These are phyloP conservation scores for Tortrix viridana DNA, from an alignment of 2,888 invertebrate genomes.

Conservation along the genomic window DNA sequence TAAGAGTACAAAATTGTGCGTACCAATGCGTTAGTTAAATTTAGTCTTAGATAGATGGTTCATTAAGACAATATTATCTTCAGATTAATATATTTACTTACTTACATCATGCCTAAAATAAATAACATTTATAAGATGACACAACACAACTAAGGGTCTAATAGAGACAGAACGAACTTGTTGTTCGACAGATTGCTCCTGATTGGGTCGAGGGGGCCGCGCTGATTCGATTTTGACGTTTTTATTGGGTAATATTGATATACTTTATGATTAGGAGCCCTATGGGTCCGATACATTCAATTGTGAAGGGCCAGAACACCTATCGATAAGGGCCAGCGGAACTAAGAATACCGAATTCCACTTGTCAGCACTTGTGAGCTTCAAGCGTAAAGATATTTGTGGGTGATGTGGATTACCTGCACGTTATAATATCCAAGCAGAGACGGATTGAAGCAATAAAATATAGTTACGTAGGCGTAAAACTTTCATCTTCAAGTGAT, in stretches of 20 bases:
- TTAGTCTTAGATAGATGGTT: too few species aligned
- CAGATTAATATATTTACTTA: not conserved
- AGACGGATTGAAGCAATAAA: too few species aligned
- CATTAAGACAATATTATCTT: too few species aligned
- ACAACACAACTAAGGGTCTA: conserved; percentile 37
- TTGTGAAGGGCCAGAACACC: conserved; percentile 55
- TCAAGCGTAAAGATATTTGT: not conserved
- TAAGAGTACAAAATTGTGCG: too few species aligned
- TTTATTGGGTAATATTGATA: conserved; percentile 79
- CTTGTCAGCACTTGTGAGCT: conserved; percentile 13
- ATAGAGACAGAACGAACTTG: conserved; percentile 36
- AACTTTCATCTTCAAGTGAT: conserved; percentile 21
- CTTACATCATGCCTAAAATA: not conserved
- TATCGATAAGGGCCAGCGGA: conserved; percentile 23
- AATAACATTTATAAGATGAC: not conserved
- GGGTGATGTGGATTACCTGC: conserved; percentile 8
- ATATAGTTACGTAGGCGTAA: conserved; percentile 4
- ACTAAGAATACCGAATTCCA: conserved; percentile 27
- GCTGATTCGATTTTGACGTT: conserved; percentile 75
- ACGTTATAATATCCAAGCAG: too few species aligned
- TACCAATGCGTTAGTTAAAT: too few species aligned
- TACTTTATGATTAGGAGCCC: conserved; percentile 68
- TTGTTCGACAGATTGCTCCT: conserved; percentile 54
- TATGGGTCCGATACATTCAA: conserved; percentile 56
- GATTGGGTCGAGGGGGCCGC: conserved; percentile 67